Percentiles rank a stretch among this genome's conserved stretches.
Conservation (phyloP, 2,888 invertebrate genomes). For the Asteroscopus sphinx region DNA sequence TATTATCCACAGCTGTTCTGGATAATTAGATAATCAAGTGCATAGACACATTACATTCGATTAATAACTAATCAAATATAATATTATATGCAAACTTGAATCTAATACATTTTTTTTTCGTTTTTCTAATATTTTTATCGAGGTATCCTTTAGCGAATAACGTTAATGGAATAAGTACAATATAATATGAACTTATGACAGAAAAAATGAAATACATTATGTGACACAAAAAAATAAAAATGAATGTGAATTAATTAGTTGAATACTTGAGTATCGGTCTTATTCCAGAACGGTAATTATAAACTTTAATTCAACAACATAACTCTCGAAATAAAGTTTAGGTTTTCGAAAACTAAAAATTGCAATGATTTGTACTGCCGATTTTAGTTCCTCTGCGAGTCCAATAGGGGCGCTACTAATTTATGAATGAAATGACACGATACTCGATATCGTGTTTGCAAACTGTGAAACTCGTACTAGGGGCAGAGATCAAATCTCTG, state of each 20-base stretch:
- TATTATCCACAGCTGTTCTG: constrained; percentile 74
- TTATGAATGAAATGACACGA: too few relatives aligned
- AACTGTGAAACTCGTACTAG: too few relatives aligned
- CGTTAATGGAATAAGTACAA: constrained; percentile 88
- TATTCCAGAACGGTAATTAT: too few relatives aligned
- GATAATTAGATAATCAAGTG: constrained; percentile 76
- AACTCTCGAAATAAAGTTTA: too few relatives aligned
- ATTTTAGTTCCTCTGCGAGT: too few relatives aligned
- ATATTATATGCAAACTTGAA: constrained; percentile 86
- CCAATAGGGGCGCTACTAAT: too few relatives aligned
- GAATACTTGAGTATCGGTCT: too few relatives aligned
- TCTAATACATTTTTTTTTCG: constrained; percentile 75
- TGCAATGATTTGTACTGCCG: too few relatives aligned
- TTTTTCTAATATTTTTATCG: constrained; percentile 77
- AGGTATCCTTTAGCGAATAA: constrained; percentile 86
- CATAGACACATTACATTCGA: constrained; percentile 87
- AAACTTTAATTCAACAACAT: too few relatives aligned
- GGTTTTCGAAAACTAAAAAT: too few relatives aligned
- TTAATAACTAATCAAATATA: constrained; percentile 85
- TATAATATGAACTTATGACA: constrained; percentile 85
- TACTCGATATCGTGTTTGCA: too few relatives aligned
- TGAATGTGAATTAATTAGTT: constrained; percentile 79
- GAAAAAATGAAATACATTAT: constrained; percentile 77
- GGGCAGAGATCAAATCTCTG: too few relatives aligned
- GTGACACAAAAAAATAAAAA: constrained; percentile 76